Conservation (phyloP, 2,888 invertebrate genomes). For the Pseudococcus viburni region DNA sequence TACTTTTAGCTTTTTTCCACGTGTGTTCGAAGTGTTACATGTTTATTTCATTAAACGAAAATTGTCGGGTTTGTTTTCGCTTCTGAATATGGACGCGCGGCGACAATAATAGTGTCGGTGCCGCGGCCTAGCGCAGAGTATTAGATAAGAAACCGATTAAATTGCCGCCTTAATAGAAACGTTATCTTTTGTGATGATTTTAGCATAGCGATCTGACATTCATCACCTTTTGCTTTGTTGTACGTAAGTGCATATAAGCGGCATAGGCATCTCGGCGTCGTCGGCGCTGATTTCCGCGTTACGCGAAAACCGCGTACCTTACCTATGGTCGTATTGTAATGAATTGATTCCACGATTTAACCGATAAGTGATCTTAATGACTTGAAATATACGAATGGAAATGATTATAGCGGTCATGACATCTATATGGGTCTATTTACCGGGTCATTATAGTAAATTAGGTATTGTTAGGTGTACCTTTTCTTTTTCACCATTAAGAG, state of each 20-base stretch:
- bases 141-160: slow-evolving; percentile 15
- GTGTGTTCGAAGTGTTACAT: slow-evolving; percentile 10
- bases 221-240: slow-evolving; percentile 10
- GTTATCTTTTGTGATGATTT: slow-evolving; percentile 49
- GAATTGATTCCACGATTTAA: slow-evolving; percentile 25
- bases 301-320: slow-evolving; percentile 9
- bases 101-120: slow-evolving; percentile 3
- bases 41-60: slow-evolving; percentile 48
- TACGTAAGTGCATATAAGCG: not conserved
- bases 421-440: slow-evolving; percentile 45
- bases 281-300: slow-evolving; percentile 1
- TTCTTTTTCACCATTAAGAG: slow-evolving; percentile 8
- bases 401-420: slow-evolving; percentile 47
- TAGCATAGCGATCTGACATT: slow-evolving; percentile 24
- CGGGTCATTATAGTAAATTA: slow-evolving; percentile 38
- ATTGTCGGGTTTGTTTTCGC: slow-evolving; percentile 40
- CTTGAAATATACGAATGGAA: slow-evolving; percentile 26
- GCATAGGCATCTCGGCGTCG: not conserved
- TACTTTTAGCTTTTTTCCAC: slow-evolving; percentile 13
- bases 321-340: not conserved
- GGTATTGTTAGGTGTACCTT: slow-evolving; percentile 50
- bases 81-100: slow-evolving; percentile 34
- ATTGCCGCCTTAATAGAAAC: slow-evolving; percentile 47
- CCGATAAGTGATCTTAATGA: slow-evolving; percentile 45
- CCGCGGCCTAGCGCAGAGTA: not conserved